Conservation (phyloP, 2,797 vertebrate genomes). For the Rhinogobio ventralis region DNA sequence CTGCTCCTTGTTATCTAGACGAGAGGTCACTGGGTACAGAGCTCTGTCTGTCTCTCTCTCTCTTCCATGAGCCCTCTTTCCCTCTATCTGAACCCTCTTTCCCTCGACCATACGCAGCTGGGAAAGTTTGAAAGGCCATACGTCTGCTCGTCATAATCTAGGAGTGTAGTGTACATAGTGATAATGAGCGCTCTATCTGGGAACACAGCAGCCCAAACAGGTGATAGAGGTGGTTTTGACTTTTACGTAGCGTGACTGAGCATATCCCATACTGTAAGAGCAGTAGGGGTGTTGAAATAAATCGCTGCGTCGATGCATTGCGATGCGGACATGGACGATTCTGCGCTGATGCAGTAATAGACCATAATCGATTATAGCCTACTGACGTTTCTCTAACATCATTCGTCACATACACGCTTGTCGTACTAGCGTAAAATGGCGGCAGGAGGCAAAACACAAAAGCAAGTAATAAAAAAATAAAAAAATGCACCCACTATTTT, state of each 20-base stretch:
- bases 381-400: too few relatives aligned
- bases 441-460: too few relatives aligned
- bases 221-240: conserved; percentile 25
- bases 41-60: conserved; percentile 36
- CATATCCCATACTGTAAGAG: conserved; percentile 22
- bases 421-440: too few relatives aligned
- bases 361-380: too few relatives aligned
- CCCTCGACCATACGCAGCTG: conserved; percentile 36
- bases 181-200: conserved; percentile 38
- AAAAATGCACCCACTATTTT: too few relatives aligned
- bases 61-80: conserved; percentile 1
- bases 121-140: conserved; percentile 32
- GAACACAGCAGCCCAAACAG: conserved; percentile 49
- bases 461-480: too few relatives aligned
- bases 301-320: too few relatives aligned
- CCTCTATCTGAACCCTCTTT: background rate
- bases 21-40: conserved; percentile 48
- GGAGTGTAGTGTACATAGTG: conserved; percentile 9
- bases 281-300: too few relatives aligned
- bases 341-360: too few relatives aligned
- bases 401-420: too few relatives aligned
- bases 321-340: too few relatives aligned
- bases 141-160: conserved; percentile 26
- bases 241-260: conserved; percentile 43
- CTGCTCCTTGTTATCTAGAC: conserved; percentile 46